phyloP scores from a whole-genome alignment of 2,797 vertebrate genomes.

The Spinus pinus region DNA sequence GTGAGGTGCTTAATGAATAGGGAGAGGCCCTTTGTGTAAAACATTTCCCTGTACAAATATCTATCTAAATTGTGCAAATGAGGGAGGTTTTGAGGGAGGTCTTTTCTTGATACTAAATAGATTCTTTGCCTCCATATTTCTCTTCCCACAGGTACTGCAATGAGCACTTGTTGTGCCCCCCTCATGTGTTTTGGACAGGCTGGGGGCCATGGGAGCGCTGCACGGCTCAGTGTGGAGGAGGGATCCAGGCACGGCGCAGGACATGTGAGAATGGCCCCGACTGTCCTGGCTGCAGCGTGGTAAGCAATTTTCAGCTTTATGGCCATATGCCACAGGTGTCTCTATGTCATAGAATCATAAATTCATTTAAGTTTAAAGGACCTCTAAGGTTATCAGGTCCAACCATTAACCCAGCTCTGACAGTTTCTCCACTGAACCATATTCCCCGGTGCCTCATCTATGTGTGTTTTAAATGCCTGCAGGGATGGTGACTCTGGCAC shows the following conservation, averaged over 20 bases:
- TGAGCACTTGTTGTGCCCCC: slow-evolving; percentile 92
- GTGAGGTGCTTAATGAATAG: neutral
- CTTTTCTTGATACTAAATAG: neutral
- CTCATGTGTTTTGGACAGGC: slow-evolving; percentile 93
- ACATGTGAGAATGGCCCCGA: slow-evolving; percentile 94
- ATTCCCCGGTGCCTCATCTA: neutral
- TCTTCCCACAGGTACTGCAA: slow-evolving; percentile 89
- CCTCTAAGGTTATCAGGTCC: neutral
- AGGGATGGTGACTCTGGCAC: neutral
- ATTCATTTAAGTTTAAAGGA: neutral
- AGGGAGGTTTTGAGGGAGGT: neutral
- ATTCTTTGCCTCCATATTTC: neutral
- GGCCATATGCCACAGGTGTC: neutral
- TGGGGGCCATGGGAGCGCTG: slow-evolving; percentile 97
- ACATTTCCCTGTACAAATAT: slow-evolving; percentile 1
- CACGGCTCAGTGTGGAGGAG: slow-evolving; percentile 91
- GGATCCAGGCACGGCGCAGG: slow-evolving; percentile 90
- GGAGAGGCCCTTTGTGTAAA: neutral
- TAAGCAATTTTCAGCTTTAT: slow-evolving; percentile 60
- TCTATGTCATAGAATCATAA: neutral
- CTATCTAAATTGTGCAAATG: neutral
- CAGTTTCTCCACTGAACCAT: neutral
- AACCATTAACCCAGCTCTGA: neutral
- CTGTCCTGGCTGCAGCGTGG: slow-evolving; percentile 90
- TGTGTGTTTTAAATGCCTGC: neutral